A percentile compares a stretch with the other conserved stretches of the same genome.
Conservation (phyloP, 2,113 vertebrate species). For the Malurus elegans region DNA sequence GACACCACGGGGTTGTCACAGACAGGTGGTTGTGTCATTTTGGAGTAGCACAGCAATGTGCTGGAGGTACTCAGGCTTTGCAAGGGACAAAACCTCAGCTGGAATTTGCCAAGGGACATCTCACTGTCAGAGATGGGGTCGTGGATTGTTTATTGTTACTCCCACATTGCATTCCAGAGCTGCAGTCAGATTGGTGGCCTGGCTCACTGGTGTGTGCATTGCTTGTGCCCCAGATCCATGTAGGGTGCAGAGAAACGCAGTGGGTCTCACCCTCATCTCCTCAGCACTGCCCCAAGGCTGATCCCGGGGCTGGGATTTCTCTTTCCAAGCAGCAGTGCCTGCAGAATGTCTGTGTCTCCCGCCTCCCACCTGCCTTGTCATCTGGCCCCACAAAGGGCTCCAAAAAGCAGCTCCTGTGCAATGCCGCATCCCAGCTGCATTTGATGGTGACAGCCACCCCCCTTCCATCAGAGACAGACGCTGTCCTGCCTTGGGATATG, state of each 20-base stretch:
- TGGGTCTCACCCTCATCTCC: not conserved
- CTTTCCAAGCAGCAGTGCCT: not conserved
- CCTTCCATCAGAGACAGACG: not conserved
- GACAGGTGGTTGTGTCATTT: fast-evolving
- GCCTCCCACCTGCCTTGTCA: not conserved
- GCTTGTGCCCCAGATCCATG: not conserved
- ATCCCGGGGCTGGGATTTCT: not conserved
- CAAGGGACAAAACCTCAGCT: not conserved
- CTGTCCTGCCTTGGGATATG: fast-evolving
- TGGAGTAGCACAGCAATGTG: not conserved
- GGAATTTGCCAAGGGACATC: not conserved
- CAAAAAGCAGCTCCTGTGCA: not conserved
- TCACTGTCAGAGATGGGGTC: not conserved
- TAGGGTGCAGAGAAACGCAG: not conserved
- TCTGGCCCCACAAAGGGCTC: fast-evolving
- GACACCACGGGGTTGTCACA: not conserved
- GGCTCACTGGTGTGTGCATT: not conserved
- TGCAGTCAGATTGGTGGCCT: not conserved
- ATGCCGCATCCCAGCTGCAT: fast-evolving
- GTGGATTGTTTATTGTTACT: not conserved
- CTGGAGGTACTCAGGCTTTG: not conserved
- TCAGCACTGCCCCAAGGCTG: not conserved
- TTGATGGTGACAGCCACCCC: not conserved
- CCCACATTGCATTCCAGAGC: not conserved
- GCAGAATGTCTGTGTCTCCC: not conserved